A percentile compares a stretch with the other conserved stretches of the same genome.
Conservation (phyloP, 2,888 invertebrate species). For the Tenodera sinensis region DNA sequence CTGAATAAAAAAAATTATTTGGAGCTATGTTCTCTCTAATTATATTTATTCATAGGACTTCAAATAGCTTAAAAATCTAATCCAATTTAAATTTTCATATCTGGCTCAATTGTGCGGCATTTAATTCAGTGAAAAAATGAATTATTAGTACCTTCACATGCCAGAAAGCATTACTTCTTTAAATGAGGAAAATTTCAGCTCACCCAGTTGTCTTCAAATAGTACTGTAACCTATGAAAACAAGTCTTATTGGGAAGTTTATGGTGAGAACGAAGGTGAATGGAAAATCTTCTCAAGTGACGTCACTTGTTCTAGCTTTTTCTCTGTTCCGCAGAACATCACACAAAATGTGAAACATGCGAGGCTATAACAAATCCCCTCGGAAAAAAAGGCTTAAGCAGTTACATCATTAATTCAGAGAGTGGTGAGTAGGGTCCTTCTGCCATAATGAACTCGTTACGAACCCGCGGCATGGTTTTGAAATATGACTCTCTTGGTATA, state of each 20-base stretch:
- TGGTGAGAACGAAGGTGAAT: background rate
- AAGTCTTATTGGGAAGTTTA: background rate
- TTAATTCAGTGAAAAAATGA: no score
- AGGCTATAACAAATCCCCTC: background rate
- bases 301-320: background rate
- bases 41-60: no score
- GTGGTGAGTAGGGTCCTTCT: background rate
- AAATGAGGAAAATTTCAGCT: no score
- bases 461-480: background rate
- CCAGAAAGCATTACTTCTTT: no score
- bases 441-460: background rate
- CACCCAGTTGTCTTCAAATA: background rate
- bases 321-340: background rate
- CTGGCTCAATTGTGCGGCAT: no score
- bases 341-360: background rate
- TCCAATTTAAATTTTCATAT: no score
- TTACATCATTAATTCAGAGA: background rate
- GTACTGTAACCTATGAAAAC: background rate
- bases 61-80: no score
- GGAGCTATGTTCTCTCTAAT: no score
- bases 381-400: background rate
- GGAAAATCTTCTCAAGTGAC: background rate
- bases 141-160: no score
- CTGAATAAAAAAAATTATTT: no score
- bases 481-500: background rate